Evolutionary conservation across 1,140 invertebrate genomes (phyloP).

Genomic region (Danaus melanippus): DNA sequence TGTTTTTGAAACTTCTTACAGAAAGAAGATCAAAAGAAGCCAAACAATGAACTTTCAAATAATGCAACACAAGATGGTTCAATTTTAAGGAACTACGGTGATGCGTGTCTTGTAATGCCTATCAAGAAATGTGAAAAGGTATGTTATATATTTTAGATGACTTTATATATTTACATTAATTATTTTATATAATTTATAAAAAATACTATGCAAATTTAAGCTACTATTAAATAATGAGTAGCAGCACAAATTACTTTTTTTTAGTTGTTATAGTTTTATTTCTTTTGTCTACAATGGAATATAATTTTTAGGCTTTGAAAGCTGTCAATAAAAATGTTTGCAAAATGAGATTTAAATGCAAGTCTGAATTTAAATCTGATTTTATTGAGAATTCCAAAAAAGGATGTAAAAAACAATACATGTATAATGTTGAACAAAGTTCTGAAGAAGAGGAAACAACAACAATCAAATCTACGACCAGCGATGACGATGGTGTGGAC

Average conservation of each 20-base stretch:
- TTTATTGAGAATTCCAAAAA: conserved; percentile 15
- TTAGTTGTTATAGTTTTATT: background rate
- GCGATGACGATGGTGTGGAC: too few species aligned
- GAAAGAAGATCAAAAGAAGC: too few species aligned
- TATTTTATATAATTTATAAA: conserved; percentile 1
- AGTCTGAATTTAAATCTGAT: conserved; percentile 17
- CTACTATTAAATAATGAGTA: too few species aligned
- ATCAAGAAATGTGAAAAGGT: conserved; percentile 41
- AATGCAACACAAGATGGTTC: too few species aligned
- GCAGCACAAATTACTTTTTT: too few species aligned
- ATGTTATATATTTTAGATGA: conserved; percentile 5
- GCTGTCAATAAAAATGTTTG: conserved; percentile 20
- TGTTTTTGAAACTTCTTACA: too few species aligned
- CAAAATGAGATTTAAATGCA: conserved; percentile 21
- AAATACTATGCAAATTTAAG: too few species aligned
- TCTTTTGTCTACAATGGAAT: background rate
- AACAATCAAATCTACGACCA: too few species aligned
- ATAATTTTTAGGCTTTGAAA: conserved; percentile 19
- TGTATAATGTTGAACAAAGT: too few species aligned
- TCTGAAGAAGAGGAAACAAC: too few species aligned
- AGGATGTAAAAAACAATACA: conserved; percentile 15
- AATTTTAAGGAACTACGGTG: conserved; percentile 25
- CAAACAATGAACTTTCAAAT: too few species aligned
- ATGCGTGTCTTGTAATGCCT: conserved; percentile 33
- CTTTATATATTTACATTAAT: background rate